Evolutionary conservation across 2,888 invertebrate species (phyloP).

Genomic region (Agapetus fuscipes): DNA sequence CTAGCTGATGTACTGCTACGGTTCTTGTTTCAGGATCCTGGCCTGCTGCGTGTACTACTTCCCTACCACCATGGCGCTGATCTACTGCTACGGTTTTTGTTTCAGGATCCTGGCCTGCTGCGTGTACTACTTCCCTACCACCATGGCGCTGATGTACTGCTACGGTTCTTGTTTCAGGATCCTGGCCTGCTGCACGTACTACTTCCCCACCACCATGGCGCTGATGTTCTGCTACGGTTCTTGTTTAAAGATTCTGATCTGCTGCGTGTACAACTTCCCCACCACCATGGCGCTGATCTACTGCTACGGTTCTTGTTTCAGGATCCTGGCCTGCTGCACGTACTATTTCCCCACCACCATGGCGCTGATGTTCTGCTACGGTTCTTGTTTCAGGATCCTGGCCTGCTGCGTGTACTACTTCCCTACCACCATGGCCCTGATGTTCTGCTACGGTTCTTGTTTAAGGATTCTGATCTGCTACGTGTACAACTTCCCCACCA

Average conservation of each 20-base stretch:
- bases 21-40: slow-evolving; percentile 58
- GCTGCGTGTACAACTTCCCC: too few species aligned
- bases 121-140: slow-evolving; percentile 82
- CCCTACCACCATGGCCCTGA: slow-evolving; percentile 82
- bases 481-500: too few species aligned
- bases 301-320: slow-evolving; percentile 43
- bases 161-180: slow-evolving; percentile 84
- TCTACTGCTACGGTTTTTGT: slow-evolving; percentile 79
- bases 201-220: slow-evolving; percentile 86
- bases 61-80: slow-evolving; percentile 82
- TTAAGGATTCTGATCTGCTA: too few species aligned
- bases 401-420: slow-evolving; percentile 84
- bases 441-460: slow-evolving; percentile 86
- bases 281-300: too few species aligned
- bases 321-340: slow-evolving; percentile 76
- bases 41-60: slow-evolving; percentile 84
- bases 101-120: slow-evolving; percentile 75
- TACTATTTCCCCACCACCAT: slow-evolving; percentile 87
- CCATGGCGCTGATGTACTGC: slow-evolving; percentile 87
- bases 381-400: slow-evolving; percentile 64
- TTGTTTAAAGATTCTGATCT: too few species aligned
- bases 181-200: slow-evolving; percentile 76
- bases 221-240: slow-evolving; percentile 88
- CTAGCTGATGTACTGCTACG: too few species aligned
- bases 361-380: slow-evolving; percentile 87